Percentiles rank a stretch among this genome's conserved stretches.
These are phyloP conservation scores for Mythimna ferrago DNA, from an alignment of 2,888 invertebrate species.

Conservation along the genomic window DNA sequence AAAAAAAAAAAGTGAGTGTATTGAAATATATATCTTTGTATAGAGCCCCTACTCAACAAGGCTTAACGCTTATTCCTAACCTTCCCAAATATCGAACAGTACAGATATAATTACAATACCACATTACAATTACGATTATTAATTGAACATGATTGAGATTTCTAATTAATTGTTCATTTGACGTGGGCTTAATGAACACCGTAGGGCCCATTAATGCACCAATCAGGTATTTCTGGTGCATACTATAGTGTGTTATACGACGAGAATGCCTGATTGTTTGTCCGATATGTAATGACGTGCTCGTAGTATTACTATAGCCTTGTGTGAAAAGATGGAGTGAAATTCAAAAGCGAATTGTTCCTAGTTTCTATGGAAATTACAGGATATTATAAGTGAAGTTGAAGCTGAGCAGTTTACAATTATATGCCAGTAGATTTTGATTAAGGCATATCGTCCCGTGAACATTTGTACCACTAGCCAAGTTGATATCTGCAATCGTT, in stretches of 20 bases:
- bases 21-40: not conserved
- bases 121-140: slow-evolving; percentile 10
- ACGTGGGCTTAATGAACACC: slow-evolving; percentile 41
- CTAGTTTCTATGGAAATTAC: too few relatives aligned
- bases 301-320: slow-evolving; percentile 13
- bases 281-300: slow-evolving; percentile 8
- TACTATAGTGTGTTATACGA: slow-evolving; percentile 27
- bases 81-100: not conserved
- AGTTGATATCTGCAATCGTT: too few relatives aligned
- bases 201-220: slow-evolving; percentile 43
- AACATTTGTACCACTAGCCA: too few relatives aligned
- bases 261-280: slow-evolving; percentile 22
- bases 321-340: not conserved
- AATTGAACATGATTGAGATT: slow-evolving; percentile 46
- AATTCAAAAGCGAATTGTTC: not conserved
- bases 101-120: slow-evolving; percentile 4
- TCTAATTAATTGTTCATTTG: slow-evolving; percentile 51
- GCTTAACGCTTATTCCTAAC: not conserved
- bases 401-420: too few relatives aligned
- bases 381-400: too few relatives aligned
- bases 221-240: slow-evolving; percentile 35
- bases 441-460: too few relatives aligned
- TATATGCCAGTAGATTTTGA: too few relatives aligned
- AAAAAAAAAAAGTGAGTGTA: too few relatives aligned
- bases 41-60: not conserved